Evolutionary conservation across 2,113 vertebrate genomes (phyloP).

Genomic region (Daboia siamensis): DNA sequence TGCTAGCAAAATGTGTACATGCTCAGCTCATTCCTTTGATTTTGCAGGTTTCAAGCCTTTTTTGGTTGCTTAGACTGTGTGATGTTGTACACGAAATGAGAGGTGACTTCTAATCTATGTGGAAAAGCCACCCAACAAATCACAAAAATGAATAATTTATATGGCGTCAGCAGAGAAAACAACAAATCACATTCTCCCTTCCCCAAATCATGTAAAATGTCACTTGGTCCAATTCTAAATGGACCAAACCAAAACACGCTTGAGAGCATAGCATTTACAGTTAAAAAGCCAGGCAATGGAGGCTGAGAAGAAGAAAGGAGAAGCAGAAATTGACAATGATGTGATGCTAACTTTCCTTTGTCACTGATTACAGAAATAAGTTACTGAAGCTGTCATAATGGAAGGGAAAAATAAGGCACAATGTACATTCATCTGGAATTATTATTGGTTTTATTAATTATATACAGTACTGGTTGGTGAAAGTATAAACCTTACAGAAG

Average conservation of each 20-base stretch:
- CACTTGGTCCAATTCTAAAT: conserved; percentile 65
- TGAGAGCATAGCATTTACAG: conserved; percentile 49
- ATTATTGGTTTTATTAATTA: not conserved
- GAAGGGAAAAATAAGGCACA: conserved; percentile 47
- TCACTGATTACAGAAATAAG: conserved; percentile 62
- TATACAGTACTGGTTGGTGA: not conserved
- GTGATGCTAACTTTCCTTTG: conserved; percentile 41
- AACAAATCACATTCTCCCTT: conserved; percentile 64
- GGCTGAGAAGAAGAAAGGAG: conserved; percentile 9
- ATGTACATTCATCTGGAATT: conserved; percentile 22
- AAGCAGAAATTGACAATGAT: conserved; percentile 41
- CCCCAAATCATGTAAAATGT: conserved; percentile 63
- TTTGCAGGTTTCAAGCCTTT: conserved; percentile 37
- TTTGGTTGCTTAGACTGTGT: conserved; percentile 60
- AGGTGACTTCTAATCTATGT: conserved; percentile 68
- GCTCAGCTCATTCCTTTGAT: conserved; percentile 30
- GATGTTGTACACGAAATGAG: conserved; percentile 56
- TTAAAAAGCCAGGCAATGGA: conserved; percentile 5
- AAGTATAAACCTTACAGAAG: not conserved
- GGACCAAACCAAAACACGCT: conserved; percentile 50
- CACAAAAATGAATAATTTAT: conserved; percentile 74
- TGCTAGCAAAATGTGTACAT: conserved; percentile 26
- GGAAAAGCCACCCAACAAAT: conserved; percentile 69
- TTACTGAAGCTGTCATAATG: conserved; percentile 46
- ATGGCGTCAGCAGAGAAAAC: conserved; percentile 56